A percentile compares a stretch with the other conserved stretches of the same genome.
These are phyloP conservation scores for Poecilobothrus nobilitatus DNA, from an alignment of 2,888 invertebrate genomes.

Conservation along the genomic window DNA sequence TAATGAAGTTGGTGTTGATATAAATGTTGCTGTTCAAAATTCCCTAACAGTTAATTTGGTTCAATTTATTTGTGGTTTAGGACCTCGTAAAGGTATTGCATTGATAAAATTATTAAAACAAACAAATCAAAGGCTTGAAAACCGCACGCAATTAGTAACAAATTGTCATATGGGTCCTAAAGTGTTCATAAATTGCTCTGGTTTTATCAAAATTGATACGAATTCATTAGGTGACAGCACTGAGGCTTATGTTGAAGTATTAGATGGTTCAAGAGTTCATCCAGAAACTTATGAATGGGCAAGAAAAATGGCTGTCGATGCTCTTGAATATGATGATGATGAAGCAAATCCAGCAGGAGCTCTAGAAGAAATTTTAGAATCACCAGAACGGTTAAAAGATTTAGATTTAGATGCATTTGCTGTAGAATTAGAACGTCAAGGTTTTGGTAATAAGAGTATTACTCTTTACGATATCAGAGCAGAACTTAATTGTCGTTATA, in stretches of 20 bases:
- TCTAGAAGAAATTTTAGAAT: conserved; percentile 91
- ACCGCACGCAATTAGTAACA: conserved; percentile 90
- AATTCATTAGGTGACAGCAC: conserved; percentile 90
- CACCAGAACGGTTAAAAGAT: conserved; percentile 89
- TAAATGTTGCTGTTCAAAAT: conserved; percentile 85
- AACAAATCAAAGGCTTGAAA: conserved; percentile 85
- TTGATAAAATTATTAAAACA: conserved; percentile 79
- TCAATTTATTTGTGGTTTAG: conserved; percentile 95
- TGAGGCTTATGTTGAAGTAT: conserved; percentile 88
- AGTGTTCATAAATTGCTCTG: conserved; percentile 97
- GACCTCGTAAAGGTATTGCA: conserved; percentile 87
- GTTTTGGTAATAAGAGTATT: conserved; percentile 81
- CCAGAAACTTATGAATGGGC: conserved; percentile 99
- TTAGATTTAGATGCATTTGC: conserved; percentile 97
- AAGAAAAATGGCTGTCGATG: conserved; percentile 99
- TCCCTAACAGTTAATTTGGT: conserved; percentile 80
- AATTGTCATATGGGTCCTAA: conserved; percentile 96
- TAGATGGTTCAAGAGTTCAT: conserved; percentile 96
- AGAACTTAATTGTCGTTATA: conserved; percentile 88
- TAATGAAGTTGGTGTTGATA: conserved; percentile 96
- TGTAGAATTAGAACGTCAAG: conserved; percentile 88
- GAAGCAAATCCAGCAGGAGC: conserved; percentile 95
- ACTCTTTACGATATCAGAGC: conserved; percentile 95
- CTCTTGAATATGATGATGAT: conserved; percentile 95
- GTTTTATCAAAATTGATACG: conserved; percentile 97